Evolutionary conservation across 2,113 vertebrate genomes (phyloP).

Genomic region (Notechis scutatus): DNA sequence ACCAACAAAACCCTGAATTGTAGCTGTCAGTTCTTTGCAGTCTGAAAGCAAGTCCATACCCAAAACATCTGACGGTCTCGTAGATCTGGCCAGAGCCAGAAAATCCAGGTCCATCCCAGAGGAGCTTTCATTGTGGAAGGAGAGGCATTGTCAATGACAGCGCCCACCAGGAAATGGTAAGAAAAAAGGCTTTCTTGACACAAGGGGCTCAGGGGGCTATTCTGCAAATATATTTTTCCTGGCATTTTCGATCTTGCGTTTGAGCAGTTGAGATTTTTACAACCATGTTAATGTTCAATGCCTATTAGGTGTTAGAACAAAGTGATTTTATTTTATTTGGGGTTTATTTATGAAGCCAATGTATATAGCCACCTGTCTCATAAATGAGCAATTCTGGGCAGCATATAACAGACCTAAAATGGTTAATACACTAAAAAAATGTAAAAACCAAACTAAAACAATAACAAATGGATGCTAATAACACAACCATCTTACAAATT

Average conservation of each 20-base stretch:
- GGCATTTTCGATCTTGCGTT: background rate
- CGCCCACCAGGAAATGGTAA: background rate
- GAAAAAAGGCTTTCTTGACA: background rate
- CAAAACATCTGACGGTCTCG: background rate
- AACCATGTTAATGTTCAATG: background rate
- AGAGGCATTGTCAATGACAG: background rate
- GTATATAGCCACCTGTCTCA: too few species aligned
- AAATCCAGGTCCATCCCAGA: background rate
- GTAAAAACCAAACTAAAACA: background rate
- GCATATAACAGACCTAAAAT: background rate
- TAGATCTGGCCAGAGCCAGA: background rate
- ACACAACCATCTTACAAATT: background rate
- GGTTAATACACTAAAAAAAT: too few species aligned
- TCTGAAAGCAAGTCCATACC: background rate
- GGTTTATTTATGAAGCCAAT: background rate
- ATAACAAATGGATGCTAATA: background rate
- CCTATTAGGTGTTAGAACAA: background rate
- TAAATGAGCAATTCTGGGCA: background rate
- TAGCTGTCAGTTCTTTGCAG: background rate
- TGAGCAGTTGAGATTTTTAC: background rate
- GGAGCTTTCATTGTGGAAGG: background rate
- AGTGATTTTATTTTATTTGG: background rate
- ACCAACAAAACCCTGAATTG: background rate
- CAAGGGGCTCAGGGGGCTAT: background rate
- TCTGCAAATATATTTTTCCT: background rate